phyloP scores from a whole-genome alignment of 2,888 invertebrate species.

The Drosophila neutralis region DNA sequence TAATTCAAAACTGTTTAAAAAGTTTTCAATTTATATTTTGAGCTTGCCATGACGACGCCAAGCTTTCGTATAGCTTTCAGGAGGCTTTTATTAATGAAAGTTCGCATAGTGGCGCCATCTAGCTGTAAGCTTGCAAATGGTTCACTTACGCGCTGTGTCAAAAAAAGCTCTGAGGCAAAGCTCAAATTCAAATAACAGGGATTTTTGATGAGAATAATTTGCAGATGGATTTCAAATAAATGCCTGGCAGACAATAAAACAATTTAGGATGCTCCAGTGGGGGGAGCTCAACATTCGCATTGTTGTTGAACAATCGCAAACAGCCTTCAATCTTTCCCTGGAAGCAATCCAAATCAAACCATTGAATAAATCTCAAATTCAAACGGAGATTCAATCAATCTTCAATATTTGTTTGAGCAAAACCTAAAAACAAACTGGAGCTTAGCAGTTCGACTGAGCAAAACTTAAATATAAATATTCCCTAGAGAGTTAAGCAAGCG shows the following conservation, averaged over 20 bases:
- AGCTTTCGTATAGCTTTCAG: neutral
- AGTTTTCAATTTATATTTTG: neutral
- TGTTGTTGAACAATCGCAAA: no score
- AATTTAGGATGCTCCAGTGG: no score
- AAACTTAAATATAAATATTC: no score
- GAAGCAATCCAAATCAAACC: neutral
- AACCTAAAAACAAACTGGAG: no score
- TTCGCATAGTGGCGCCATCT: slow-evolving; percentile 17
- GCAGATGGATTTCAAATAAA: neutral
- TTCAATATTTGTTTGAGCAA: no score
- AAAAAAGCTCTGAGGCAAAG: slow-evolving; percentile 2
- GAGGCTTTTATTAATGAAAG: neutral
- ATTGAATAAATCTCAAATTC: neutral
- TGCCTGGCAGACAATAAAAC: no score
- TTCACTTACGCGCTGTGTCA: slow-evolving; percentile 4
- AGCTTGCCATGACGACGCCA: no score
- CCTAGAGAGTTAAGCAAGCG: no score
- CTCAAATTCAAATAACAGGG: slow-evolving; percentile 42
- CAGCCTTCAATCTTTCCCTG: no score
- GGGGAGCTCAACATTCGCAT: no score
- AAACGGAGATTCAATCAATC: neutral
- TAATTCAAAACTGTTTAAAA: neutral
- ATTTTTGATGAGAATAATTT: slow-evolving; percentile 16
- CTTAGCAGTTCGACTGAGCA: no score
- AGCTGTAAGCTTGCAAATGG: neutral